Percentiles rank a stretch among this genome's conserved stretches.
Conservation (phyloP, 1,140 invertebrate genomes). For the Dendroctonus ponderosae region DNA sequence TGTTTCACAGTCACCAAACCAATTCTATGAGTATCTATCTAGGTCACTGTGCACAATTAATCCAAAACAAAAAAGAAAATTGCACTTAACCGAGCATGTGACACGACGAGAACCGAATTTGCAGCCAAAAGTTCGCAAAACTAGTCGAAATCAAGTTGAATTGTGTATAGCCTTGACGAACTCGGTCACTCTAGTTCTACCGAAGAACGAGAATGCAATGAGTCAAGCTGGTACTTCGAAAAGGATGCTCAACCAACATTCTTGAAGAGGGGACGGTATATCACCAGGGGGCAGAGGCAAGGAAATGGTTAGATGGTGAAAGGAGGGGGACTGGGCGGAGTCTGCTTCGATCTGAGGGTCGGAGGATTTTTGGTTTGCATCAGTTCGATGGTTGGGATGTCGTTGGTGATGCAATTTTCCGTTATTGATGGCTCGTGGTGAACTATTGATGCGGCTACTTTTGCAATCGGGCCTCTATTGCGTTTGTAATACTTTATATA, state of each 20-base stretch:
- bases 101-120: constrained; percentile 2
- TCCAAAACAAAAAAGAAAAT: no score
- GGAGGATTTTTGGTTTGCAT: constrained; percentile 15
- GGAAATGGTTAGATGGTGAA: constrained; percentile 8
- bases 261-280: constrained; percentile 23
- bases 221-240: constrained; percentile 13
- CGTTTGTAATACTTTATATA: no score
- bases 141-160: constrained; percentile 4
- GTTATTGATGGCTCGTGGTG: background rate
- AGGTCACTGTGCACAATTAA: no score
- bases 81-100: no score
- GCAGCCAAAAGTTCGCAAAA: background rate
- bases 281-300: constrained; percentile 7
- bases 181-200: constrained; percentile 5
- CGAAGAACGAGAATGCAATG: constrained; percentile 20
- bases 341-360: constrained; percentile 1
- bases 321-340: constrained; percentile 15
- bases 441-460: background rate
- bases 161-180: constrained; percentile 15
- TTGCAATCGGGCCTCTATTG: background rate
- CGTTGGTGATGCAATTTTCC: constrained; percentile 3
- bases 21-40: no score
- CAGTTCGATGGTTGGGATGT: constrained; percentile 13
- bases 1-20: no score
- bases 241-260: constrained; percentile 20